A percentile compares a stretch with the other conserved stretches of the same genome.
phyloP scores from a whole-genome alignment of 2,113 vertebrate species.

The Podiceps cristatus region DNA sequence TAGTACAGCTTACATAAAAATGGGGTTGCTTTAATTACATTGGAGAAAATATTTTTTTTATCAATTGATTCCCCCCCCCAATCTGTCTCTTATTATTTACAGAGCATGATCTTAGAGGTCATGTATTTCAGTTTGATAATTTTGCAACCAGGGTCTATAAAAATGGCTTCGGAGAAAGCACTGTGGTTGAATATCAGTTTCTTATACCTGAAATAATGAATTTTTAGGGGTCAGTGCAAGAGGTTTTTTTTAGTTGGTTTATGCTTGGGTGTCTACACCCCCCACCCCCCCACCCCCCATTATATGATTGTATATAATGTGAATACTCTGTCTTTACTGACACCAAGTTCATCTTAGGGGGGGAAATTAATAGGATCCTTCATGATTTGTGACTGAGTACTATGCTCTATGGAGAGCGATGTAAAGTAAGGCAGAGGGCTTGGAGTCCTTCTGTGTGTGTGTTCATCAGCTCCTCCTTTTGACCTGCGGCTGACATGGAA shows the following conservation, averaged over 20 bases:
- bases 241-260: neutral
- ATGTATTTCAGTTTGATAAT: neutral
- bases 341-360: fast-evolving
- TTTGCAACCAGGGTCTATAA: neutral
- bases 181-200: neutral
- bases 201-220: neutral
- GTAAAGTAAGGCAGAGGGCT: neutral
- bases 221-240: neutral
- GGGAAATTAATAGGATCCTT: neutral
- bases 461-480: neutral
- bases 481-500: neutral
- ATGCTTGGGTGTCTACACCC: too few species aligned
- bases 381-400: neutral
- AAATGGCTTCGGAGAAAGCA: neutral
- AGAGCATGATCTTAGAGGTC: neutral
- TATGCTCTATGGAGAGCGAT: fast-evolving
- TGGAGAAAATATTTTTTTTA: neutral
- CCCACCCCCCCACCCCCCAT: too few species aligned
- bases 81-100: neutral
- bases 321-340: neutral
- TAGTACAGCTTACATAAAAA: neutral
- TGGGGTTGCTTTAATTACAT: neutral
- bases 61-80: neutral
- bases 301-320: neutral
- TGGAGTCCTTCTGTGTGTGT: neutral